Base-by-base conservation (phyloP, 2,888 invertebrate species). In the Tetropium fuscum region DNA sequence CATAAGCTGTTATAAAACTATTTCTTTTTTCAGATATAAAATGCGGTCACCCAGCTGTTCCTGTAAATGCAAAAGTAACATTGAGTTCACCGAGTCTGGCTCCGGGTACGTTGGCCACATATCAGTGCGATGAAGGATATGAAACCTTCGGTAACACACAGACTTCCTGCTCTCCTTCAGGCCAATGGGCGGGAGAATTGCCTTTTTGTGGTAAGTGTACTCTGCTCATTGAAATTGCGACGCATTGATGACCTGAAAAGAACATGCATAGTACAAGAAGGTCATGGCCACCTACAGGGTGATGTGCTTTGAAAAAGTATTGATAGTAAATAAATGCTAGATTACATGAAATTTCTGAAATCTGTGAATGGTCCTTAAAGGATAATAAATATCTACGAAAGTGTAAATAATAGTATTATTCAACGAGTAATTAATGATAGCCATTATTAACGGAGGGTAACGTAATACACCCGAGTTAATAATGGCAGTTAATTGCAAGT, bases 11-110 rank as follows among this genome's bases (percentile, higher is more conserved):
- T 41, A n/a, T 41, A 30, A 27, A 16, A n/a, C 27, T 11, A 15
- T 47, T 55, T 66, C 62, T 58, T 44, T 40, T 75, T 74, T 32
- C 73, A 76, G 76, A 70, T 18, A 81, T 83, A 32, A 86, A 83
- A 73, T 95, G 95, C 81, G 93, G 93, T 19, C 92, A 92, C 75
- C 95, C 95, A 18, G 91, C 94, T 8, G 91, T 95, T 69, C 94
- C 94, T 13, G 84, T 91, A 55, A 95, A 95, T 82, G 90, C 94
- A 56, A 87, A 87, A 78, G 90, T 94, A 45, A 83, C 86, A 25
- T 81, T 89, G 66, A 86, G 88, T 69, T 85, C 82, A 67, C 84
- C 85, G 61, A 82, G 75, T 67, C 84, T 87, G 64, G 75, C 78
- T 64, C 73, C 81, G 1, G 90, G 90, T 27, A 87, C 89, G 1